These are phyloP conservation scores for Asarcornis scutulata DNA, from an alignment of 2,113 vertebrate species.

Conservation along the genomic window DNA sequence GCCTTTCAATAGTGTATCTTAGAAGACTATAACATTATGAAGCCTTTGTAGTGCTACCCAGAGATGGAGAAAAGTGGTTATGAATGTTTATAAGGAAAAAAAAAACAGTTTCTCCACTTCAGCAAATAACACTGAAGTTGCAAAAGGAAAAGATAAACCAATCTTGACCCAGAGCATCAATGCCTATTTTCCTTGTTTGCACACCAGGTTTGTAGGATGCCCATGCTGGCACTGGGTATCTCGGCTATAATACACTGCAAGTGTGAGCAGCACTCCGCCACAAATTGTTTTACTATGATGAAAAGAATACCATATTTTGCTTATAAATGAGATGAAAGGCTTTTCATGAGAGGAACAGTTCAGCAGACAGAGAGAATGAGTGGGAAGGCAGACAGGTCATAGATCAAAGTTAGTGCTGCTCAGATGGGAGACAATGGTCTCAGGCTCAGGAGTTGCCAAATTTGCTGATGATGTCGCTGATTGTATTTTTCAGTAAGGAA, in stretches of 20 bases:
- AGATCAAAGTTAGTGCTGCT: accelerated
- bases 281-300: not conserved
- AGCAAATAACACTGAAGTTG: not conserved
- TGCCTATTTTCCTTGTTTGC: not conserved
- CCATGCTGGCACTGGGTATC: accelerated
- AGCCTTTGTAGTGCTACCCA: not conserved
- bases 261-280: not conserved
- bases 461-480: not conserved
- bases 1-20: not conserved
- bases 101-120: not conserved
- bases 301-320: not conserved
- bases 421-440: not conserved
- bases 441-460: not conserved
- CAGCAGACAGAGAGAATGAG: not conserved
- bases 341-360: not conserved
- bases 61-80: not conserved
- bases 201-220: not conserved
- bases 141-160: not conserved
- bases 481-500: not conserved
- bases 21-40: not conserved
- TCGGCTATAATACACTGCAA: accelerated
- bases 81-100: not conserved
- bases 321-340: not conserved
- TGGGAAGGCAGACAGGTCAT: not conserved
- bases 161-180: not conserved